These are phyloP conservation scores for Drosophila ohnishii DNA, from an alignment of 1,140 invertebrate species.

Conservation along the genomic window DNA sequence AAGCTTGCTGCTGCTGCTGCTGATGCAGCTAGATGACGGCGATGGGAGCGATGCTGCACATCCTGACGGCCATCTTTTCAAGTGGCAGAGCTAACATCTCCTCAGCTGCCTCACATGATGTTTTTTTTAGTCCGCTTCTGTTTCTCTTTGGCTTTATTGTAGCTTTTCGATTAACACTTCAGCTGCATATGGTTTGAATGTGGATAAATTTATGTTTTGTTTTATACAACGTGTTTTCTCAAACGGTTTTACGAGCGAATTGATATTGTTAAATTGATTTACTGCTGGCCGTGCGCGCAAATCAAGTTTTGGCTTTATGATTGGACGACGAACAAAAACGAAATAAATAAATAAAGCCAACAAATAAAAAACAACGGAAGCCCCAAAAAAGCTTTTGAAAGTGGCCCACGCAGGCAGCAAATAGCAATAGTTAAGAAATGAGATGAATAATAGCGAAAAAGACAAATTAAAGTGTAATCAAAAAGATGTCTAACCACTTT, in stretches of 20 bases:
- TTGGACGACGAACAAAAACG: constrained; percentile 18
- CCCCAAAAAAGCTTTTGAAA: constrained; percentile 61
- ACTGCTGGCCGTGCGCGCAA: constrained; percentile 53
- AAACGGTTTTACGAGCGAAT: constrained; percentile 41
- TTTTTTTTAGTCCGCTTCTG: constrained; percentile 25
- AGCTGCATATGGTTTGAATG: constrained; percentile 42
- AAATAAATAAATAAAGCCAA: constrained; percentile 39
- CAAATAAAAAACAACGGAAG: constrained; percentile 31
- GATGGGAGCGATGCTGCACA: constrained; percentile 49
- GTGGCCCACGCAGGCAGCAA: constrained; percentile 71
- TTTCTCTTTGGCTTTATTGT: constrained; percentile 32
- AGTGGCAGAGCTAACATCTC: constrained; percentile 49
- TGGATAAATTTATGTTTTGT: constrained; percentile 30
- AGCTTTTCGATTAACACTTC: constrained; percentile 60
- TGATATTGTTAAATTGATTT: constrained; percentile 65
- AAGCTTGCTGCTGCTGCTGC: constrained; percentile 16
- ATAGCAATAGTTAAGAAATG: constrained; percentile 66
- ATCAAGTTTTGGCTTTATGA: constrained; percentile 56
- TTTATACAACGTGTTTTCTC: constrained; percentile 21
- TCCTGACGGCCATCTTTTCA: constrained; percentile 77
- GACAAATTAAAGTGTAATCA: constrained; percentile 77
- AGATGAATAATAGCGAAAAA: constrained; percentile 64
- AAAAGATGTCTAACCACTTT: constrained; percentile 76
- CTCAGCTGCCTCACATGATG: constrained; percentile 58
- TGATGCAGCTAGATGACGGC: constrained; percentile 55